Percentiles rank a stretch among this genome's conserved stretches.
Evolutionary conservation across 2,888 invertebrate species (phyloP).

Genomic region (Andrena praecox): DNA sequence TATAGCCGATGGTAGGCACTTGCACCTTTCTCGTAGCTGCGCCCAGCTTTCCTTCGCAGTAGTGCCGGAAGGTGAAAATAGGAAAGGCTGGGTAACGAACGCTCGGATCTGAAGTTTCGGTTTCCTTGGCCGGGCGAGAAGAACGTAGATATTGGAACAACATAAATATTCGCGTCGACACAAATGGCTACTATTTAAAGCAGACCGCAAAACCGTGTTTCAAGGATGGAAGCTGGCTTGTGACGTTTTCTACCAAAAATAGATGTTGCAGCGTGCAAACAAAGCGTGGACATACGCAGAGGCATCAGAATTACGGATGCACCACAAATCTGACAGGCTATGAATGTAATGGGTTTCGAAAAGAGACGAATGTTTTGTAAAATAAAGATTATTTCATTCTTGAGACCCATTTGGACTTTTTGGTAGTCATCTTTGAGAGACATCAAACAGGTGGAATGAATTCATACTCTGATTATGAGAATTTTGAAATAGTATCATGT

Average conservation of each 20-base stretch:
- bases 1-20: constrained; percentile 8
- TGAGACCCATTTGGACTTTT: too few species aligned
- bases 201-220: constrained; percentile 3
- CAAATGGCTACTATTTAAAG: constrained; percentile 41
- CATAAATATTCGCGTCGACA: constrained; percentile 8
- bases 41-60: not conserved
- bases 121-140: not conserved
- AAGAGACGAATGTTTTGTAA: not conserved
- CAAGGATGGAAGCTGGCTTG: not conserved
- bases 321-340: not conserved
- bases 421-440: too few species aligned
- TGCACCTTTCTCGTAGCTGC: not conserved
- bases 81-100: not conserved
- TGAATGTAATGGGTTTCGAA: not conserved
- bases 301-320: not conserved
- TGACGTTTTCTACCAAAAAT: constrained; percentile 32
- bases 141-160: constrained; percentile 4
- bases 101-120: not conserved
- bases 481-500: too few species aligned
- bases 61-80: not conserved
- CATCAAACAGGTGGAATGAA: too few species aligned
- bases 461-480: too few species aligned
- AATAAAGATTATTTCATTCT: not conserved
- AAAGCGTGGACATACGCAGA: not conserved
- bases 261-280: constrained; percentile 14